phyloP scores from a whole-genome alignment of 2,113 vertebrate species.

The Macquaria australasica region DNA sequence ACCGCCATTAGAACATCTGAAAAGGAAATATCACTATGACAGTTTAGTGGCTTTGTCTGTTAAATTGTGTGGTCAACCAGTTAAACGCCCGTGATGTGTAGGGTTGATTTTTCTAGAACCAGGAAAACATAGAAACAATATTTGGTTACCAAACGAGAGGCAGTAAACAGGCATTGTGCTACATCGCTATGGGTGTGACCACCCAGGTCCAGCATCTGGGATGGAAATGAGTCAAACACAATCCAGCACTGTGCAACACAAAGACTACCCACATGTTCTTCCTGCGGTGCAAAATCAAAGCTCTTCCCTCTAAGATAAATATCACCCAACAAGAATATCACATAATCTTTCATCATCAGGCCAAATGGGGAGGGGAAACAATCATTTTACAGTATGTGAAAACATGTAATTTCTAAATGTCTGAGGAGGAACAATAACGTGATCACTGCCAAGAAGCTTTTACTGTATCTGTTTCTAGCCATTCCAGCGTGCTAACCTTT shows the following conservation, averaged over 20 bases:
- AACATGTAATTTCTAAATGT: conserved; percentile 39
- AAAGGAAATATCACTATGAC: conserved; percentile 27
- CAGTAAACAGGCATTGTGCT: conserved; percentile 39
- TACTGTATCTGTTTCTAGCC: conserved; percentile 36
- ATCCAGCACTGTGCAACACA: conserved; percentile 31
- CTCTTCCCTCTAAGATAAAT: conserved; percentile 52
- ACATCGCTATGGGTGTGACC: conserved; percentile 52
- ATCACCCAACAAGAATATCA: conserved; percentile 37
- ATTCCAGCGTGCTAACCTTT: conserved; percentile 19
- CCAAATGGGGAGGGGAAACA: conserved; percentile 49
- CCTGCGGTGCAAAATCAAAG: conserved; percentile 55
- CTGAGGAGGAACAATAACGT: conserved; percentile 41
- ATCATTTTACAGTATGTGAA: conserved; percentile 38
- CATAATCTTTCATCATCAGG: conserved; percentile 48
- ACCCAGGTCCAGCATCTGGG: conserved; percentile 65
- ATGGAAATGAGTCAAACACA: conserved; percentile 49
- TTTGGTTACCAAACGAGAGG: conserved; percentile 26
- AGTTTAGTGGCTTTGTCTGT: conserved; percentile 27
- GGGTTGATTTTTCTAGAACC: background rate
- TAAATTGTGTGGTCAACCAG: conserved; percentile 17
- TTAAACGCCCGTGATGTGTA: conserved; percentile 16
- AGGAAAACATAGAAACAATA: conserved; percentile 25
- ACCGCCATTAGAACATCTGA: conserved; percentile 50
- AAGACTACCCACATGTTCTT: conserved; percentile 50
- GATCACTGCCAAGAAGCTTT: conserved; percentile 38